Evolutionary conservation across 2,113 vertebrate species (phyloP).

Genomic region (Dicentrarchus labrax): DNA sequence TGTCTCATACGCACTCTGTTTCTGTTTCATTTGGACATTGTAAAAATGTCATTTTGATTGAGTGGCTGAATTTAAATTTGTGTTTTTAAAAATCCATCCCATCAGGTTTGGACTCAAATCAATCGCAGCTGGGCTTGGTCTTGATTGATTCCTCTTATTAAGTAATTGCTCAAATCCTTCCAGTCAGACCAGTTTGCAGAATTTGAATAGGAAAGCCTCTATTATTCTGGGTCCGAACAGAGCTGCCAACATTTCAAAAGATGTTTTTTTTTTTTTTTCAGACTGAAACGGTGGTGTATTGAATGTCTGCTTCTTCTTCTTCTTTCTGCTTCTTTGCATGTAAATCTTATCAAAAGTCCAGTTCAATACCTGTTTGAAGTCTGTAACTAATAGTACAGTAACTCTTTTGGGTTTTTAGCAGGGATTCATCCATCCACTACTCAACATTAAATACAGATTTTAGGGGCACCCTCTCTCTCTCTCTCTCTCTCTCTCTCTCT

Average conservation of each 20-base stretch:
- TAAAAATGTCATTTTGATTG: conserved; percentile 7
- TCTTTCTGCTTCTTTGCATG: too few relatives aligned
- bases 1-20: background rate
- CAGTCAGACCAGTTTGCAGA: conserved; percentile 46
- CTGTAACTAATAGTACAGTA: too few relatives aligned
- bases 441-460: background rate
- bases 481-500: too few relatives aligned
- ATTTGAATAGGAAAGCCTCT: conserved; percentile 32
- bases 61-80: background rate
- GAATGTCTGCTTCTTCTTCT: background rate
- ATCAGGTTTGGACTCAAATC: conserved; percentile 18
- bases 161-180: conserved; percentile 47
- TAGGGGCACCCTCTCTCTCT: too few relatives aligned
- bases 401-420: too few relatives aligned
- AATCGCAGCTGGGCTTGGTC: conserved; percentile 28
- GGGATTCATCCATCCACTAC: background rate
- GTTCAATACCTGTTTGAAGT: background rate
- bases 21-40: background rate
- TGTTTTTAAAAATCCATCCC: conserved; percentile 27
- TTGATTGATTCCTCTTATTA: conserved; percentile 34
- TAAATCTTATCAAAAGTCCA: too few relatives aligned
- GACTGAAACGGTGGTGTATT: background rate
- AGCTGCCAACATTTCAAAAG: conserved; percentile 22
- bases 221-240: background rate
- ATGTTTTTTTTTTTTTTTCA: background rate